These are phyloP conservation scores for Syngnathus rostellatus DNA, from an alignment of 2,797 vertebrate species.

Conservation along the genomic window DNA sequence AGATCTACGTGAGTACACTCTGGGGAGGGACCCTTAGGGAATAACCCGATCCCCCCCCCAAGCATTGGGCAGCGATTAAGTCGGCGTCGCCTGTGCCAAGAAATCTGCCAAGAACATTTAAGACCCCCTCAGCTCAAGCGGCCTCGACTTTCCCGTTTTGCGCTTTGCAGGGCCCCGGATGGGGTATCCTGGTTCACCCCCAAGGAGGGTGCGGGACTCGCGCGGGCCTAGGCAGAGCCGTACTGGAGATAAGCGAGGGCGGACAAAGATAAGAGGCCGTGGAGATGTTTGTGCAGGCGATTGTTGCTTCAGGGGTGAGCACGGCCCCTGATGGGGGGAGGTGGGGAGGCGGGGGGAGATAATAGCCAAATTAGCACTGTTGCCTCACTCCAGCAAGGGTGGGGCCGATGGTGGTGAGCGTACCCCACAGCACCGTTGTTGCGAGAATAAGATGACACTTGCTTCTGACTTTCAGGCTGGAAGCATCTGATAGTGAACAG, in stretches of 20 bases:
- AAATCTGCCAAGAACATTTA: conserved; percentile 63
- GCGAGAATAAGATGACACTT: conserved; percentile 42
- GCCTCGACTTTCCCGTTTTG: conserved; percentile 52
- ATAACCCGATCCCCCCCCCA: conserved; percentile 52
- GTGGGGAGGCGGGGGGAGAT: conserved; percentile 25
- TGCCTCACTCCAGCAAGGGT: conserved; percentile 29
- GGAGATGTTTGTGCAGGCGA: conserved; percentile 19
- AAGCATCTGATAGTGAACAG: conserved; percentile 26
- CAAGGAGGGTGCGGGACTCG: conserved; percentile 9
- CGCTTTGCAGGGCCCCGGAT: conserved; percentile 28
- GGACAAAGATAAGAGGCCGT: conserved; percentile 56
- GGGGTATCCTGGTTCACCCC: conserved; percentile 49
- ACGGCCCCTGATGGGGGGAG: conserved; percentile 18
- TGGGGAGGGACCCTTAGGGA: conserved; percentile 20
- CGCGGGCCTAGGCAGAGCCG: conserved; percentile 18
- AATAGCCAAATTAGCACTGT: conserved; percentile 49
- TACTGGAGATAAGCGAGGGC: conserved; percentile 53
- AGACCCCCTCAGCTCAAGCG: conserved; percentile 61
- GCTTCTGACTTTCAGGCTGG: conserved; percentile 44
- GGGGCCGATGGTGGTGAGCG: conserved; percentile 12
- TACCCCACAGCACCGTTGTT: neutral
- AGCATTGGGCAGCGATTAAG: conserved; percentile 41
- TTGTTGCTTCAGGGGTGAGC: conserved; percentile 39
- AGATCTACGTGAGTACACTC: conserved; percentile 88
- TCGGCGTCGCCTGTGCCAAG: conserved; percentile 48